These are phyloP conservation scores for Celastrina argiolus DNA, from an alignment of 2,888 invertebrate genomes.

Conservation along the genomic window DNA sequence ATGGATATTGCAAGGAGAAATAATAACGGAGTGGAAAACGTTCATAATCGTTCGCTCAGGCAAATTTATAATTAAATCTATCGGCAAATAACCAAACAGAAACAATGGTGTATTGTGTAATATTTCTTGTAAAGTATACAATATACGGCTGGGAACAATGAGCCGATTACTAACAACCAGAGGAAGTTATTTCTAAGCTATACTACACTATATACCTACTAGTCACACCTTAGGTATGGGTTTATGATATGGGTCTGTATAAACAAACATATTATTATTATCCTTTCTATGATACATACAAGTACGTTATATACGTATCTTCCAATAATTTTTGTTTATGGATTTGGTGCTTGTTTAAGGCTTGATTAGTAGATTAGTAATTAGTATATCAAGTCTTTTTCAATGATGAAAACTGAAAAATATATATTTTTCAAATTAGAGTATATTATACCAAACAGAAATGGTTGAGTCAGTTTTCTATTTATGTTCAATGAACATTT, in stretches of 20 bases:
- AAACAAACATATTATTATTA: too few relatives aligned
- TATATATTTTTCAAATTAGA: too few relatives aligned
- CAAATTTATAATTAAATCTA: conserved; percentile 15
- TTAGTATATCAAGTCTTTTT: too few relatives aligned
- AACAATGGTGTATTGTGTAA: conserved; percentile 55
- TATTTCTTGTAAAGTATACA: conserved; percentile 56
- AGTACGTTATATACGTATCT: too few relatives aligned
- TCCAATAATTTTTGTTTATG: too few relatives aligned
- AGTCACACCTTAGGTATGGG: neutral
- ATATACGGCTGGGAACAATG: conserved; percentile 53
- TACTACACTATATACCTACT: neutral
- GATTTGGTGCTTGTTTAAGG: too few relatives aligned
- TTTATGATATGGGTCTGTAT: too few relatives aligned
- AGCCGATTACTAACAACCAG: conserved; percentile 38
- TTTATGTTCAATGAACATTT: too few relatives aligned
- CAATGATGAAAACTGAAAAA: too few relatives aligned
- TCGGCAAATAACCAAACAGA: conserved; percentile 35
- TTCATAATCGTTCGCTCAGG: conserved; percentile 22
- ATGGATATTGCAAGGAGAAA: neutral
- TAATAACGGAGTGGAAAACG: conserved; percentile 18
- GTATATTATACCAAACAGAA: too few relatives aligned
- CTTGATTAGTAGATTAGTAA: too few relatives aligned
- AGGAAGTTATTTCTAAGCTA: conserved; percentile 53
- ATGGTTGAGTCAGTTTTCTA: too few relatives aligned
- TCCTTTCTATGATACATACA: neutral